Evolutionary conservation across 2,888 invertebrate species (phyloP), one percentile per base, ranked within the genome.

Genomic region (Heliconius sara): DNA sequence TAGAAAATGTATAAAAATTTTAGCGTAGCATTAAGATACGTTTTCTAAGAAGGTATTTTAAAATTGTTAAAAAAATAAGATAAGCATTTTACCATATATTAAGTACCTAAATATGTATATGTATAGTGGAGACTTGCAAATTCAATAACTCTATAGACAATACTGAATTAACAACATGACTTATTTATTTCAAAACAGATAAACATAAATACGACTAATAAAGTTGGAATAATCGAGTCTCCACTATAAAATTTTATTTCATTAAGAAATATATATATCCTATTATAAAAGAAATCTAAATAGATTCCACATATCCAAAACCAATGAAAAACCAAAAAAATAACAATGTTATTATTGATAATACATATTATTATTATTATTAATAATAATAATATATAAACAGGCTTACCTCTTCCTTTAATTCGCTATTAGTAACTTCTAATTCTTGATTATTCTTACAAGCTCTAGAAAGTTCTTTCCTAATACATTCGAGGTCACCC

Each of bases 361-460:
- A 25, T n/a, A 13, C 2, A 68, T n/a, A 67, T 39, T 70, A 43
- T 70, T 43, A 9, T 16, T 70, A 70, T 39, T 39, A 9, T 16
- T 70, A 70, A 9, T 39, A 39, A 39, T 39, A 39, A 39, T 39
- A 9, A 25, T 34, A 67, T 34, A 52, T 30, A 47, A 43, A 52
- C 52, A 25, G n/a, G 79, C 92, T 85, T 89, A 97, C 97, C 95
- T 97, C 97, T 89, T 97, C 97, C 85, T 95, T 96, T 16, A 97
- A 91, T 90, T 97, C 97, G 79, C 96, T 95, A 84, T 96, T 97
- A 47, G 96, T 97, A 70, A 97, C 96, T 86, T 97, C 97, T 78
- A 96, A 91, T 78, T 97, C 96, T 86, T 96, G 94, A 81, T 96
- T 94, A 84, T 96, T 95, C 88, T 96, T 96, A 84, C 92, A 93